These are phyloP conservation scores for Macaria notata DNA, from an alignment of 2,888 invertebrate genomes.

Conservation along the genomic window DNA sequence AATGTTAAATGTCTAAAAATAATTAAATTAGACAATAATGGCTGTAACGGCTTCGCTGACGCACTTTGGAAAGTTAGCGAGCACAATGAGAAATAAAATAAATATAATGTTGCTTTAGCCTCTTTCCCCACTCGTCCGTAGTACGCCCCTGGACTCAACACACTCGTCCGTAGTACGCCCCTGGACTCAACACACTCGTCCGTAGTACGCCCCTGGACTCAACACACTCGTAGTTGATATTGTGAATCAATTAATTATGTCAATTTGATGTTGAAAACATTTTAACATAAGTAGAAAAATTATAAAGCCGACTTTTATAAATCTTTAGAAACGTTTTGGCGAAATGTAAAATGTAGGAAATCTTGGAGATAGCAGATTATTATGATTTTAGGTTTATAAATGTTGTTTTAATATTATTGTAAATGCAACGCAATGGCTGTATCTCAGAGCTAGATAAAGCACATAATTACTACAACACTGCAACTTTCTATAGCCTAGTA, in stretches of 20 bases:
- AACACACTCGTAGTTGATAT: slow-evolving; percentile 26
- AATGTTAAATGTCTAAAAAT: slow-evolving; percentile 15
- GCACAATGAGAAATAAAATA: slow-evolving; percentile 4
- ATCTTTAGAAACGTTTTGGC: too few species aligned
- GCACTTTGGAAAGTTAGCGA: slow-evolving; percentile 4
- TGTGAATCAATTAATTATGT: slow-evolving; percentile 68
- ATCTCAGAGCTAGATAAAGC: too few species aligned
- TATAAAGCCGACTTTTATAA: neutral
- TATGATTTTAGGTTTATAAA: too few species aligned
- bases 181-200: slow-evolving; percentile 12
- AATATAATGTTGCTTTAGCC: slow-evolving; percentile 6
- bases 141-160: too few species aligned
- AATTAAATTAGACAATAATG: slow-evolving; percentile 23
- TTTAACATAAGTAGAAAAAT: slow-evolving; percentile 19
- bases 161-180: too few species aligned
- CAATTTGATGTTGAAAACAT: slow-evolving; percentile 51
- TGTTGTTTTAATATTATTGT: too few species aligned
- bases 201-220: slow-evolving; percentile 15
- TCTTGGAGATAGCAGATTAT: too few species aligned
- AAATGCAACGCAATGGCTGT: too few species aligned
- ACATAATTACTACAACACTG: too few species aligned
- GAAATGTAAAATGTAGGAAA: too few species aligned
- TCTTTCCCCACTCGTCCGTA: neutral
- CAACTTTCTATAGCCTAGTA: too few species aligned
- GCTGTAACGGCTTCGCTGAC: slow-evolving; percentile 1